Percentiles rank a stretch among this genome's conserved stretches.
Evolutionary conservation across 2,797 vertebrate species (phyloP).

Genomic region (Gymnocypris eckloni): DNA sequence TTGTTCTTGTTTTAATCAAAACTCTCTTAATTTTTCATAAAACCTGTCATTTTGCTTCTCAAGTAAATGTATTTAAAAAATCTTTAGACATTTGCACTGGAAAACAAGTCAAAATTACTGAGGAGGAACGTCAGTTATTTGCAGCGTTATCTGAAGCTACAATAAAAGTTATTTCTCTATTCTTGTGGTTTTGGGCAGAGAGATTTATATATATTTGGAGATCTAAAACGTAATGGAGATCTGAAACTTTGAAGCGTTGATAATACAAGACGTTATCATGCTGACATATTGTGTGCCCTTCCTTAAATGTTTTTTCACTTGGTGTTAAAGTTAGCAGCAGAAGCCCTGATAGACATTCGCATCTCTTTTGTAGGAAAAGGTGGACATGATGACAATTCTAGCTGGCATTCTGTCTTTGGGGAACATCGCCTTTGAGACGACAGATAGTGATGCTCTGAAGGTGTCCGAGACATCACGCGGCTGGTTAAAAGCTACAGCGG

Average conservation of each 20-base stretch:
- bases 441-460: conserved; percentile 70
- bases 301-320: background rate
- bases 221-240: background rate
- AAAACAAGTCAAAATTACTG: background rate
- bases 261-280: no score
- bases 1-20: background rate
- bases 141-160: background rate
- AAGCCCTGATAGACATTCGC: background rate
- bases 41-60: background rate
- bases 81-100: background rate
- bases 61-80: background rate
- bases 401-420: conserved; percentile 80
- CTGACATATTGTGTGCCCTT: background rate
- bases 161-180: background rate
- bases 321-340: background rate
- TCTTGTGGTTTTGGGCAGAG: background rate
- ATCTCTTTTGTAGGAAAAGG: conserved; percentile 72
- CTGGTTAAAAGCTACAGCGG: conserved; percentile 81
- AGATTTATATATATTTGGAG: background rate
- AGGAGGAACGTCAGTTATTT: background rate
- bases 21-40: background rate
- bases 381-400: conserved; percentile 79
- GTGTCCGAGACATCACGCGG: conserved; percentile 67
- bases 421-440: conserved; percentile 75
- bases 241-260: background rate